phyloP scores from a whole-genome alignment of 1,140 invertebrate species.

The Anastrepha obliqua region DNA sequence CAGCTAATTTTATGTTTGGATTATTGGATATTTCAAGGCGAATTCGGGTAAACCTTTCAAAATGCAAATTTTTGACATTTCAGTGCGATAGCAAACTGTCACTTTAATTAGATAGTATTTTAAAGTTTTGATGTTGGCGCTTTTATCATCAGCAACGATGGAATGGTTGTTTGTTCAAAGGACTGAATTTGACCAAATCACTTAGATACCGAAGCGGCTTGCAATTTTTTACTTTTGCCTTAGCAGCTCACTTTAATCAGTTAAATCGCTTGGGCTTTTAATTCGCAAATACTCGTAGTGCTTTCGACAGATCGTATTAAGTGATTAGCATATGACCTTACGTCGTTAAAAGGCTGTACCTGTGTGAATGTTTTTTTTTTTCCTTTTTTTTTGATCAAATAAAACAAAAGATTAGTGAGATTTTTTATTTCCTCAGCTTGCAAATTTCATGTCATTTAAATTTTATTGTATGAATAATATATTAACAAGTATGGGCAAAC shows the following conservation, averaged over 20 bases:
- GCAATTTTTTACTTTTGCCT: background rate
- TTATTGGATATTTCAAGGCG: background rate
- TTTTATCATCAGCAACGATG: background rate
- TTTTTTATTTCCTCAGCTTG: no score
- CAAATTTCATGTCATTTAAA: no score
- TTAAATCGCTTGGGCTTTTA: background rate
- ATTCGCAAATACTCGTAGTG: background rate
- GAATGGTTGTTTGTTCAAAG: background rate
- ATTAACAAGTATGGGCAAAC: no score
- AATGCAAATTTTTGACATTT: background rate
- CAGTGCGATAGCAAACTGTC: background rate
- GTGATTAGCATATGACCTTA: background rate
- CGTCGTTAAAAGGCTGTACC: background rate
- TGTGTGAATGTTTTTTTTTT: no score
- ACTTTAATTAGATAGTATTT: conserved; percentile 19
- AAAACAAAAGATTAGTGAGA: no score
- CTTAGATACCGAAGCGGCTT: background rate
- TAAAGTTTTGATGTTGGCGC: background rate
- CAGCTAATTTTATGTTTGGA: background rate
- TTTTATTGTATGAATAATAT: no score
- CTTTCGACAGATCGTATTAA: background rate
- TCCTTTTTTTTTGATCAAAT: background rate
- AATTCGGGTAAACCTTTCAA: background rate
- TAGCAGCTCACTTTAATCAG: background rate
- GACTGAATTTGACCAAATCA: background rate